Percentiles rank a stretch among this genome's conserved stretches.
phyloP scores from a whole-genome alignment of 2,888 invertebrate genomes.

The Netelia fuscicornis region DNA sequence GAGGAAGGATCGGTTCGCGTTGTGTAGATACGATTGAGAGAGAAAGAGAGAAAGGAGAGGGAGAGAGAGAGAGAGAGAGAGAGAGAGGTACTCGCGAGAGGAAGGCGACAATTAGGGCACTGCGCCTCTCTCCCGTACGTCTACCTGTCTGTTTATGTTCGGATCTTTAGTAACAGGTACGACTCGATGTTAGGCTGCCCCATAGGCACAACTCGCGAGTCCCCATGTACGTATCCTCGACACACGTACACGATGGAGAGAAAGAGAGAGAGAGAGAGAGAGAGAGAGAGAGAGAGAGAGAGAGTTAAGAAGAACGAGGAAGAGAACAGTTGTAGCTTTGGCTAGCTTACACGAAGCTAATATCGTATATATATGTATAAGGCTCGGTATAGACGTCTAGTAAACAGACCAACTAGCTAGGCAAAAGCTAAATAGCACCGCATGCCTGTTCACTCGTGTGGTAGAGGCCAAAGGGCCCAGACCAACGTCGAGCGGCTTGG shows the following conservation, averaged over 20 bases:
- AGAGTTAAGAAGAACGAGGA: conserved; percentile 72
- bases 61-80: conserved; percentile 13
- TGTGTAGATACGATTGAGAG: conserved; percentile 2
- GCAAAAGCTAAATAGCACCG: conserved; percentile 58
- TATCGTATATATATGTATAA: conserved; percentile 7
- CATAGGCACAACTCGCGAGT: conserved; percentile 21
- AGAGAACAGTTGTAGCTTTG: conserved; percentile 59
- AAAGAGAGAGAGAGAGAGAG: not conserved
- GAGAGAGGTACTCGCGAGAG: conserved; percentile 70
- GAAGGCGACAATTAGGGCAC: conserved; percentile 83
- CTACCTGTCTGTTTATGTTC: conserved; percentile 68
- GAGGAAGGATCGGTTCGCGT: conserved; percentile 46
- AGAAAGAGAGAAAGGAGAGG: conserved; percentile 37
- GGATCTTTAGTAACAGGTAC: conserved; percentile 66
- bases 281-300: conserved; percentile 29
- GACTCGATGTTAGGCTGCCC: conserved; percentile 44
- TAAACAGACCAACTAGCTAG: conserved; percentile 23
- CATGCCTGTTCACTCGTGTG: conserved; percentile 64
- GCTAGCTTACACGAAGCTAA: not conserved
- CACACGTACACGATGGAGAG: conserved; percentile 18
- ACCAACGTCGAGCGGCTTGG: conserved; percentile 62
- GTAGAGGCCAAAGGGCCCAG: conserved; percentile 60
- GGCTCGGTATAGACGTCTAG: conserved; percentile 7
- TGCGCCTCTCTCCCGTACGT: conserved; percentile 75
- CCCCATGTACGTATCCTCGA: conserved; percentile 24